Conservation (phyloP, 2,113 vertebrate species). For the Paradoxurus hermaphroditus region DNA sequence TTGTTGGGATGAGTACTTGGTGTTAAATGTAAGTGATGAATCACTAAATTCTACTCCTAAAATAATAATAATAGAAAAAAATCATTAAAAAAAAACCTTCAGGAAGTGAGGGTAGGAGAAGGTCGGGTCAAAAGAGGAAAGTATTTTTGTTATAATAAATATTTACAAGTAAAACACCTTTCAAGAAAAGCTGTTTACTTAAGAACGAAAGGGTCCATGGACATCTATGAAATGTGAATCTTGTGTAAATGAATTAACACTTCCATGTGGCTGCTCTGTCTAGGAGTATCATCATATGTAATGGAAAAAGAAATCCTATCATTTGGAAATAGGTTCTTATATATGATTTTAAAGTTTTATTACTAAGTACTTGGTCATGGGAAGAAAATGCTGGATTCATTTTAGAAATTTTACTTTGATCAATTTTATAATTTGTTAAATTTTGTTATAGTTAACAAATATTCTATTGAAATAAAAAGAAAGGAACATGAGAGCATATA, state of each 20-base stretch:
- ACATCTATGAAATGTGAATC: slow-evolving; percentile 11
- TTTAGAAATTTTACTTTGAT: slow-evolving; percentile 32
- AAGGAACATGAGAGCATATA: background rate
- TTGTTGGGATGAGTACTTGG: no score
- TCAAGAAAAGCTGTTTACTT: slow-evolving; percentile 26
- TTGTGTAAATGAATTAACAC: slow-evolving; percentile 9
- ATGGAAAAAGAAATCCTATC: slow-evolving; percentile 28
- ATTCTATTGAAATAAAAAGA: background rate
- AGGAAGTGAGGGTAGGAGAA: background rate
- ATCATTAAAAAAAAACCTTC: no score
- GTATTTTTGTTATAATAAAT: background rate
- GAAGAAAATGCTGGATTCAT: slow-evolving; percentile 9
- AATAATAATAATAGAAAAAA: no score
- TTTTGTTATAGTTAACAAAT: background rate
- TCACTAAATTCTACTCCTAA: no score
- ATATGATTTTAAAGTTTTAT: slow-evolving; percentile 48
- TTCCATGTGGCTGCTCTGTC: background rate
- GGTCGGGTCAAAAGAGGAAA: background rate
- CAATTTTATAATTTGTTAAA: background rate
- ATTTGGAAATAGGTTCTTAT: slow-evolving; percentile 2
- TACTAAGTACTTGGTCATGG: background rate
- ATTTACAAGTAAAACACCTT: slow-evolving; percentile 23
- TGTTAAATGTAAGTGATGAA: no score
- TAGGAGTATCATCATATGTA: background rate
- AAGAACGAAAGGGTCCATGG: background rate